Base-by-base conservation (phyloP, 2,888 invertebrate genomes). In the Dascillus cervinus region DNA sequence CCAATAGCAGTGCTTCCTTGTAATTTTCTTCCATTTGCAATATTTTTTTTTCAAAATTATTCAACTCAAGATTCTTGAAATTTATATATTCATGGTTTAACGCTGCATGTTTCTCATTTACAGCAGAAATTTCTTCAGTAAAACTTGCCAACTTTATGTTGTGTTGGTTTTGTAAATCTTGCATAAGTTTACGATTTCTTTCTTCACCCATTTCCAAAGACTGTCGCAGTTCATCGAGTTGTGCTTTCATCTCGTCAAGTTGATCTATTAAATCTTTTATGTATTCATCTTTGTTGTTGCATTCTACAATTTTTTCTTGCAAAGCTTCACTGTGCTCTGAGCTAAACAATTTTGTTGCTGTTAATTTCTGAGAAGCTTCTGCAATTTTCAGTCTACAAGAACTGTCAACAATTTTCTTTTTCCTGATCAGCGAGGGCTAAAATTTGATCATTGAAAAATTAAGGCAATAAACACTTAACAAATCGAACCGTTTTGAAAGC, bases 241-340 rank as follows among this genome's bases (percentile, higher is more conserved):
- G 62, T n/a, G 58, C 54, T 38, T 68, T 69, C 33, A 70, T 54
- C 27, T 69, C 69, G 39, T 72, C 70, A 21, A 72, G 54, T 46
- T 72, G 70, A 26, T 64, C 66, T 1, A 61, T 53, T 32, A 71
- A 60, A 35, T 69, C 71, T 40, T 64, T 64, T 24, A 73, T 67
- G 17, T 61, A 62, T 29, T 63, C 60, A 40, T 69, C 70, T 59
- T 73, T 72, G 41, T 67, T 67, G 38, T 67, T 65, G 37, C 71
- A 70, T 54, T 73, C 73, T 11, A 70, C 67, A 32, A 57, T 58
- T 54, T 72, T 72, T 34, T 71, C 71, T 43, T 67, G 64, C n/a
- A 71, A 44, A 6, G 58, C 64, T 29, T 72, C 70, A 10, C 46
- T 25, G 30, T n/a, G n/a, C n/a, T n/a, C n/a, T n/a, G n/a, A n/a